Base-by-base conservation (phyloP, 2,888 invertebrate species). In the Drosophila quinaria region DNA sequence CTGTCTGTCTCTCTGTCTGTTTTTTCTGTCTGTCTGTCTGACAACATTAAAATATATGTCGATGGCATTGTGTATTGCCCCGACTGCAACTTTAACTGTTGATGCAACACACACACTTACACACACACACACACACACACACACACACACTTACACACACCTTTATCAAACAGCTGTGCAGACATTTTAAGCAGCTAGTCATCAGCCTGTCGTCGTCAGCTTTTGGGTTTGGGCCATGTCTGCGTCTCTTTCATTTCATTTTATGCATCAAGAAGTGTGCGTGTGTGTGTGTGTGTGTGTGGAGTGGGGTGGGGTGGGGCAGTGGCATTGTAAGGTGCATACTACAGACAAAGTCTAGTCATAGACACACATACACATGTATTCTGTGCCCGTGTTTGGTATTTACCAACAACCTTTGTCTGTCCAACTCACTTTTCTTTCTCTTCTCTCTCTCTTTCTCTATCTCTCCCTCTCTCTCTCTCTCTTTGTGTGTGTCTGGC, bases 181-280 rank as follows among this genome's bases (percentile, higher is more conserved):
- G 83, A 87, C 83, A 84, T 89, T 84, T 87, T 84, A 84, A 84
- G 84, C 89, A 84, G 80, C 72, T 62, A 72, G 80, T 80, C 80
- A 76, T 81, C 80, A 76, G 85, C 69, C 87, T 87, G 87, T 83
- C 83, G 75, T 70, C 71, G 68, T 82, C 65, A 58, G 69, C 52
- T 58, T 62, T 59, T 51, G 58, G 47, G 55, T 44, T 58, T 55
- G 58, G 59, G 62, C 54, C 51, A 19, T 33, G 72, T 71, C 72
- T 72, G 60, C 66, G 58, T 74, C 73, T 54, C 73, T 52, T 55
- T 25, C 59, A 64, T 52, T 55, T 25, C 25, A 52, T 31, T 33
- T 49, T 5, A 22, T 22, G 37, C 33, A 33, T 35, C 50, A 46
- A 46, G 25, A 22, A 9, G 17, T 11, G 22, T 44, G 22, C 1